Percentiles rank a stretch among this genome's conserved stretches.
Conservation (phyloP, 2,113 vertebrate species). For the Pelecanoides urinatrix region DNA sequence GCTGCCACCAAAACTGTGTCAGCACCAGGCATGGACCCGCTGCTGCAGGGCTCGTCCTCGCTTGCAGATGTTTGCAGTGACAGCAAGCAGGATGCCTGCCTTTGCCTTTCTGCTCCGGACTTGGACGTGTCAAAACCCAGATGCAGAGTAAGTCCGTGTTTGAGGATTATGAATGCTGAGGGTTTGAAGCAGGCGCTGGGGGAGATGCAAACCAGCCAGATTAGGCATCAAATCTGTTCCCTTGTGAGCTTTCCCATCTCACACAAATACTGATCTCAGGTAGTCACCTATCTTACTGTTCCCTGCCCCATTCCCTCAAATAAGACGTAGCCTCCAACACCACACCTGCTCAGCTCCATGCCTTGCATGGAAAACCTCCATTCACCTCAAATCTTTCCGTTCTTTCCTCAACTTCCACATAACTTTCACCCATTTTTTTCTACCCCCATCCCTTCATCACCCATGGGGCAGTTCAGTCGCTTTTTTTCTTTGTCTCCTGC, state of each 20-base stretch:
- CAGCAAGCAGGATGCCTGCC: fast-evolving
- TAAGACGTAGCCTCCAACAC: too few relatives aligned
- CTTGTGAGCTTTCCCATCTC: background rate
- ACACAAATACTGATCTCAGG: background rate
- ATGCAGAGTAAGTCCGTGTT: background rate
- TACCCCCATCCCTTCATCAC: fast-evolving
- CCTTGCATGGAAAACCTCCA: background rate
- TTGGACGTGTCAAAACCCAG: fast-evolving
- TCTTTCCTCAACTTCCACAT: background rate
- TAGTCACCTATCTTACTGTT: background rate
- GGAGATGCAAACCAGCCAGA: background rate
- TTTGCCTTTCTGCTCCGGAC: background rate
- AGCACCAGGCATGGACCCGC: background rate
- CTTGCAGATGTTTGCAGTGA: background rate
- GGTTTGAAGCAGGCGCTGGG: background rate
- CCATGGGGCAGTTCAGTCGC: background rate
- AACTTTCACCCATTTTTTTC: background rate
- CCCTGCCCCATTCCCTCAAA: background rate
- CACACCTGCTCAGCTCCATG: background rate
- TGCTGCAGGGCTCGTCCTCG: background rate
- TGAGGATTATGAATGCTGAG: background rate
- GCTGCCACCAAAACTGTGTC: background rate
- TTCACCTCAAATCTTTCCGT: background rate
- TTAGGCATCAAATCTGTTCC: background rate
- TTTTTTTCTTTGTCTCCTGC: background rate